Conservation (phyloP, 2,888 invertebrate species). For the Ennomos erosarius region DNA sequence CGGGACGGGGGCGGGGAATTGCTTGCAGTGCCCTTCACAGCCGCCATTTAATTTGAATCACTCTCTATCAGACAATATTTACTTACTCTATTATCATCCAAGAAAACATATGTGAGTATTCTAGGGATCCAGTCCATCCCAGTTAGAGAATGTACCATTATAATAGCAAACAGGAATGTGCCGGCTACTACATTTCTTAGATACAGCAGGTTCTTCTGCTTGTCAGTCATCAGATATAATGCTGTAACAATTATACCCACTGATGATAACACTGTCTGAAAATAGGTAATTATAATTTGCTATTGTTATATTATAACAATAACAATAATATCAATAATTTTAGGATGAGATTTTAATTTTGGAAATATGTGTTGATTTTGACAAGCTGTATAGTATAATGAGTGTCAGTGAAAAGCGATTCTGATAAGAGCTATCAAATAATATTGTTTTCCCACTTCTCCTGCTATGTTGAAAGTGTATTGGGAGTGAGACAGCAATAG, state of each 20-base stretch:
- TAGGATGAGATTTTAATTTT: too few species aligned
- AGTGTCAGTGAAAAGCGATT: too few species aligned
- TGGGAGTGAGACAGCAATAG: too few species aligned
- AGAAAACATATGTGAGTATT: constrained; percentile 53
- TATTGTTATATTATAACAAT: constrained; percentile 16
- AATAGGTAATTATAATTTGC: constrained; percentile 48
- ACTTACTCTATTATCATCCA: constrained; percentile 59
- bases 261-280: constrained; percentile 72
- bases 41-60: too few species aligned
- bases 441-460: too few species aligned
- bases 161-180: constrained; percentile 49
- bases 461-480: too few species aligned
- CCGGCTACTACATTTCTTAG: constrained; percentile 45
- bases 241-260: constrained; percentile 71
- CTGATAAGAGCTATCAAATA: too few species aligned
- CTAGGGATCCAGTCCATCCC: constrained; percentile 49
- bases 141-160: constrained; percentile 50
- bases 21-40: too few species aligned
- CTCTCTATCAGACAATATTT: neutral
- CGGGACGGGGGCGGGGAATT: too few species aligned
- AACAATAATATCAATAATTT: too few species aligned
- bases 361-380: too few species aligned
- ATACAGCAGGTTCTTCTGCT: constrained; percentile 44
- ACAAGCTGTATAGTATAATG: too few species aligned
- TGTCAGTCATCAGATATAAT: constrained; percentile 52